These are phyloP conservation scores for Allolobophora icterica DNA, from an alignment of 2,888 invertebrate species.

Conservation along the genomic window DNA sequence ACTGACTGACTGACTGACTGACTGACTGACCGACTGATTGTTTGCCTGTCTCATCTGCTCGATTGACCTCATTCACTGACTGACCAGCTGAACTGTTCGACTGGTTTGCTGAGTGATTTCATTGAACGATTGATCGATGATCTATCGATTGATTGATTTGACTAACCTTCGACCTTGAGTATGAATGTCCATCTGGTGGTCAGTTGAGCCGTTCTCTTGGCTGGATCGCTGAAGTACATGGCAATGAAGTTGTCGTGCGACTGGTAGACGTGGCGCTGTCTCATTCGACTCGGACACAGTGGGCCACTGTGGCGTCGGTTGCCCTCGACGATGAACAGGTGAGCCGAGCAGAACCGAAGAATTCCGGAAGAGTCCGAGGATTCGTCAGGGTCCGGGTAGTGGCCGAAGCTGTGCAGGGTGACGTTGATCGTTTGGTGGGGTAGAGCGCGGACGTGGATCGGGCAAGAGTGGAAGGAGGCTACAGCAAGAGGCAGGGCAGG, in stretches of 20 bases:
- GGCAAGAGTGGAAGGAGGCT: slow-evolving; percentile 26
- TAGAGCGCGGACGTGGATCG: slow-evolving; percentile 13
- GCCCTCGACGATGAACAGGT: slow-evolving; percentile 24
- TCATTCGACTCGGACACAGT: neutral
- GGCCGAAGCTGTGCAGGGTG: slow-evolving; percentile 18
- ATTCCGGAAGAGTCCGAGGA: neutral
- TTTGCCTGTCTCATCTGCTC: neutral
- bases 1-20: too few relatives aligned
- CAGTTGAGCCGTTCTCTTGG: neutral
- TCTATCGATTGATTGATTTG: neutral
- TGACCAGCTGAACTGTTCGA: neutral
- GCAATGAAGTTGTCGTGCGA: neutral
- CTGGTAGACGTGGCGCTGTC: neutral
- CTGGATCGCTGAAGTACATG: neutral
- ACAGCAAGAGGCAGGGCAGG: neutral
- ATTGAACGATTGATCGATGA: neutral
- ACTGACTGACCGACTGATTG: neutral
- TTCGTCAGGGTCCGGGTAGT: slow-evolving; percentile 3
- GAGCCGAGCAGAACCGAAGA: slow-evolving; percentile 12
- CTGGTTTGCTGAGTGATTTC: neutral
- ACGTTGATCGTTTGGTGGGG: slow-evolving; percentile 10
- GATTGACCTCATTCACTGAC: neutral
- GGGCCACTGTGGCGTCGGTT: neutral
- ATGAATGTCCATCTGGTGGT: neutral
- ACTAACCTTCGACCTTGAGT: slow-evolving; percentile 11